Base-by-base conservation (phyloP, 2,797 vertebrate species). In the Masticophis lateralis region DNA sequence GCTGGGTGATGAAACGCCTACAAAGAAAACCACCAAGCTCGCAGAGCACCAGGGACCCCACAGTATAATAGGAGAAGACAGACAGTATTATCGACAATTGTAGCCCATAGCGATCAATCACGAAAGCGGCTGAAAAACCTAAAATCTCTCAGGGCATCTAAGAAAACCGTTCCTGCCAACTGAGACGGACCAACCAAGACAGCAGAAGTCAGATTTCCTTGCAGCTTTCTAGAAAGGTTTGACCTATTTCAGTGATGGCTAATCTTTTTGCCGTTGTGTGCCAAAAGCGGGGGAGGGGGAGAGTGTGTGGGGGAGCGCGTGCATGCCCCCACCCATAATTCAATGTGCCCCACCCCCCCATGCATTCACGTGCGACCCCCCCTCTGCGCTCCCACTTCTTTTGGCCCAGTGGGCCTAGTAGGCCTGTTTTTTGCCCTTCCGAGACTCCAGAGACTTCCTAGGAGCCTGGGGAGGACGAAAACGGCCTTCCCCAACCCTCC, bases 241-340 rank as follows among this genome's bases (percentile, higher is more conserved):
- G 51, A 2, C 51, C 9, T 53, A 0, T 7, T 18, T 18, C 14
- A 51, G 47, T 1, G 47, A 51, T 51, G 47, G 47, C 47, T 51
- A 51, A 51, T 6, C 47, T 51, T 51, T 51, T 51, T 51, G 47
- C 47, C 7, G 6, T 8, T 1, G 7, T 5, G 7, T 51, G 47
- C 0, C 47, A 0, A 47, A 47, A 47, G 47, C 47, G 43, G 43
- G 43, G 47, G 47, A 6, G 43, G 43, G 43, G 43, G 6, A 0
- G 47, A 8, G 47, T 51, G 6, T 6, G 6, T n/a, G 47, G 6
- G 47, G 1, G 47, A 51, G 0, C 47, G 1, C 0, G 1, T 6
- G 47, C 1, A 0, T 47, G 47, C 47, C 6, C 47, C 7, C 47
- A 51, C 47, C 47, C 47, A 51, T 51, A 51, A 51, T 51, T 51